Evolutionary conservation across 2,888 invertebrate species (phyloP), one percentile per base, ranked within the genome.

Genomic region (Helobdella robusta): DNA sequence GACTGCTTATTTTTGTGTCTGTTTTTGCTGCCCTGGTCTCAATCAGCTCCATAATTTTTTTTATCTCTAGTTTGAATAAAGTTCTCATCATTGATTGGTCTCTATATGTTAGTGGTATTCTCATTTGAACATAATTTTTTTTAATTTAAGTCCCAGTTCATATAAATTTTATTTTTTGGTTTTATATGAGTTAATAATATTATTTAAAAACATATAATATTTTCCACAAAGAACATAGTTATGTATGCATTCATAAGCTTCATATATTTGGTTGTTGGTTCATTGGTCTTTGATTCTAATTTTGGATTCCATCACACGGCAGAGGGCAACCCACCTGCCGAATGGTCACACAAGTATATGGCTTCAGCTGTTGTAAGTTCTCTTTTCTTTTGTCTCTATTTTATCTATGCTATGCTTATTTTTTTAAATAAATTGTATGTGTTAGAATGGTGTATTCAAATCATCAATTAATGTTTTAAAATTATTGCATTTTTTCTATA

Each of bases 271-370:
- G 25, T 56, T 6, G 20, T 32, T 56, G 56, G 56, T 1, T 30
- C 28, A 11, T 32, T 56, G 28, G 56, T 56, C 56, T 32, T 56
- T 32, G 28, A 56, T 6, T 56, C 56, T 30, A 28, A 25, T 28
- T 25, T 56, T 28, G 6, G 32, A 28, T 11, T 56, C 56, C 20
- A 56, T 30, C 52, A 52, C 23, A n/a, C 28, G 11, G 23, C 28
- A n/a, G 6, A 25, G 5, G 56, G 56, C 8, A n/a, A 56, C 32
- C 56, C 56, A 25, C 30, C 56, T 28, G 28, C 4, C 32, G 44
- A 40, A 11, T 56, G 56, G 56, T 56, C 56, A 30, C 56, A 56
- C 56, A 25, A 32, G 20, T 28, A 56, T 28, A 56, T 56, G 56
- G 56, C 56, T 25, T 6, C 28, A 25, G 56, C 56, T n/a, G 28